phyloP scores from a whole-genome alignment of 2,113 vertebrate genomes.

The Pygoscelis antarcticus region DNA sequence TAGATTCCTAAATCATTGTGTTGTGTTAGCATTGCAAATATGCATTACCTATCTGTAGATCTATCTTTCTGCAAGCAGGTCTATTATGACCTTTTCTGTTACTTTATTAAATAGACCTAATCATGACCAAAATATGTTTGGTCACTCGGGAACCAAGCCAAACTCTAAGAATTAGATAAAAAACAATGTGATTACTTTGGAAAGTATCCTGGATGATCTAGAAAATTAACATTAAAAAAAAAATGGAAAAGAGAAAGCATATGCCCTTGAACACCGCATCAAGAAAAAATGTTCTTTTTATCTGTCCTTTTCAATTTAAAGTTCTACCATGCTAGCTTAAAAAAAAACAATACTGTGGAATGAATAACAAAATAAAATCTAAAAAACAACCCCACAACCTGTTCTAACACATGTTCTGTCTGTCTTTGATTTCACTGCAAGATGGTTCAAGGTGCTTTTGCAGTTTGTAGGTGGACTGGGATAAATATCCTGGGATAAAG shows the following conservation, averaged over 20 bases:
- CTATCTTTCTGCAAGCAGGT: not conserved
- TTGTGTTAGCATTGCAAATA: not conserved
- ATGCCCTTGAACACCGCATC: fast-evolving
- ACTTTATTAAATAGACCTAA: not conserved
- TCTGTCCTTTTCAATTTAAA: not conserved
- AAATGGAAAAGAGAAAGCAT: too few relatives aligned
- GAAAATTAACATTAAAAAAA: not conserved
- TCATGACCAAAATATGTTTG: not conserved
- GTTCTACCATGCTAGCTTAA: not conserved
- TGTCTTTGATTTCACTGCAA: not conserved
- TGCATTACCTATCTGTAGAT: not conserved
- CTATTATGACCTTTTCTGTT: not conserved
- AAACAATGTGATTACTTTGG: fast-evolving
- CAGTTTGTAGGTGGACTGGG: not conserved
- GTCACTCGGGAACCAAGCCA: not conserved
- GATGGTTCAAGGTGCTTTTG: not conserved
- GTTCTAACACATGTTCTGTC: not conserved
- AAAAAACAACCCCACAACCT: not conserved
- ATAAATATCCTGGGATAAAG: not conserved
- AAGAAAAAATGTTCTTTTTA: not conserved
- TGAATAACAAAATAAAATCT: not conserved
- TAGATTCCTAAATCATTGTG: not conserved
- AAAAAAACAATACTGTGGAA: not conserved
- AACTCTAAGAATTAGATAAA: not conserved
- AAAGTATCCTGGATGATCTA: not conserved